phyloP scores from a whole-genome alignment of 35 echinoderm and acorn worm species.

The Holothuria glaberrima region DNA sequence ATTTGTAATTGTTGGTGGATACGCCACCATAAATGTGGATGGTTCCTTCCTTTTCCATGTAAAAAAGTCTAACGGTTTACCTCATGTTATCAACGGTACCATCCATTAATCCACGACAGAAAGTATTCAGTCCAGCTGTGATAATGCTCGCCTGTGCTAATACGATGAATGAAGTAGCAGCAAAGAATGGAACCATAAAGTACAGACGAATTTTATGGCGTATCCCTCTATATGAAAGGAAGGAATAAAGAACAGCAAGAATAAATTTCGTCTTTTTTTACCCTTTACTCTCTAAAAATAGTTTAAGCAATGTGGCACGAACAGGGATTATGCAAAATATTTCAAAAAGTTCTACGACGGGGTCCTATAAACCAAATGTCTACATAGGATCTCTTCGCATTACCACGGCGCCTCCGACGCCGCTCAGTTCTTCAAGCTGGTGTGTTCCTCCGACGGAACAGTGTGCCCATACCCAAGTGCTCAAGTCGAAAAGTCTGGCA shows the following conservation, averaged over 20 bases:
- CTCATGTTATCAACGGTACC: conserved; percentile 38
- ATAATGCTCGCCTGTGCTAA: background rate
- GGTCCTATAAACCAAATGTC: too few relatives aligned
- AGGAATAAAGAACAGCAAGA: background rate
- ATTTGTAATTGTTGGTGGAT: too few relatives aligned
- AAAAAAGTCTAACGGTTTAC: background rate
- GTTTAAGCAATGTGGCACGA: background rate
- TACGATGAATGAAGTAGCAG: background rate
- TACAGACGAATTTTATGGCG: background rate
- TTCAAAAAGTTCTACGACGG: too few relatives aligned
- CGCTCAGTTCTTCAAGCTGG: too few relatives aligned
- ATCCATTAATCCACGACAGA: conserved; percentile 34
- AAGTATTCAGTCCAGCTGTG: conserved; percentile 34
- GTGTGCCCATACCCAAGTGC: too few relatives aligned
- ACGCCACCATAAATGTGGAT: too few relatives aligned
- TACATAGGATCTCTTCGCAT: too few relatives aligned
- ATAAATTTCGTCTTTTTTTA: background rate
- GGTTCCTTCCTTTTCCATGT: too few relatives aligned
- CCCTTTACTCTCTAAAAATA: background rate
- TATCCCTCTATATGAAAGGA: background rate
- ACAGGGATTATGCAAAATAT: background rate
- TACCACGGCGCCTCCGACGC: too few relatives aligned
- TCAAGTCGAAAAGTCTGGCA: too few relatives aligned
- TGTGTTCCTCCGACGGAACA: too few relatives aligned
- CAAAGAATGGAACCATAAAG: conserved; percentile 40